Base-by-base conservation (phyloP, 2,797 vertebrate species). In the Fundulus diaphanus region DNA sequence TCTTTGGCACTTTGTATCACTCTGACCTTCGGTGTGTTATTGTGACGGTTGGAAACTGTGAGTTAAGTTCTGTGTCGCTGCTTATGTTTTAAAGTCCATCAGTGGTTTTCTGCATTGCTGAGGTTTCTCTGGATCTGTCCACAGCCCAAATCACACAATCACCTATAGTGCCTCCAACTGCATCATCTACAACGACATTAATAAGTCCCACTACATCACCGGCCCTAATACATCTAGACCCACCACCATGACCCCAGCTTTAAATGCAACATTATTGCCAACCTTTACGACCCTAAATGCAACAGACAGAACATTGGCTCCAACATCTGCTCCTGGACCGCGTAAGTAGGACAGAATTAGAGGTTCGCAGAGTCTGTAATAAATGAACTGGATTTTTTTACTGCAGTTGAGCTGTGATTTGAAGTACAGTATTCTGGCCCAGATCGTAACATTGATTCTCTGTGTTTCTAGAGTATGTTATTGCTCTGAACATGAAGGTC, bases 1-100 rank as follows among this genome's bases (percentile, higher is more conserved):
- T 0, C 1, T 79, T 37, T 13, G 29, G 16, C 22, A 29, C 44
- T 61, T 20, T 33, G 15, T 73, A 74, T 31, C 71, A 90, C 3
- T 90, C 87, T 0, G 72, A 82, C 15, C 74, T 83, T 2, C 79
- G 85, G 0, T 88, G 87, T 61, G 61, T 90, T 16, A 49, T 78
- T 7, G 81, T 88, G 24, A 85, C 3, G 0, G 83, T 88, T 31
- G 49, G 63, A 70, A 68, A 44, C 1, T 0, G 87, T 85, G 69
- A 79, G 76, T 57, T 3, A 5, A 70, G 0, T 0, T 7, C 15
- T 3, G 24, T 8, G 1, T 37, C 56, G 0, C 29, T 20, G 15
- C 16, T 37, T 0, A 22, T 37, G 56, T 42, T 9, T 44, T 12
- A 63, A 48, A 52, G 15, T 16, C 3, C 24, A 27, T 40, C 24